Evolutionary conservation across 2,797 vertebrate species (phyloP).

Genomic region (Xenops minutus): DNA sequence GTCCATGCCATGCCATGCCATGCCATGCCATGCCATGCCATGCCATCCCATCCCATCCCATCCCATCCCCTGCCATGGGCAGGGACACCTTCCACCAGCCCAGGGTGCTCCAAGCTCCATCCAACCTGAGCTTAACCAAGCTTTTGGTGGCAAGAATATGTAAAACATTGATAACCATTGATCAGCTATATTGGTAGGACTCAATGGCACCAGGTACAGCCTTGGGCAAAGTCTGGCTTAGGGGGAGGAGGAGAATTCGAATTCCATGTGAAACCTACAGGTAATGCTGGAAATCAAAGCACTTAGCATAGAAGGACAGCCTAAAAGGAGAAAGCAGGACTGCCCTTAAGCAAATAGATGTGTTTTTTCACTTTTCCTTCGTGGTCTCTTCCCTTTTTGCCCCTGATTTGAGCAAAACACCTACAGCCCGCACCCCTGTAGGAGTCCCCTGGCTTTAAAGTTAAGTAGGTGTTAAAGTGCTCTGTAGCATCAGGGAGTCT

Average conservation of each 20-base stretch:
- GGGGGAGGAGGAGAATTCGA: neutral
- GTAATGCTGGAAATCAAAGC: neutral
- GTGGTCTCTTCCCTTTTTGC: neutral
- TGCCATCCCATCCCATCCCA: no score
- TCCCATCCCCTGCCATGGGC: neutral
- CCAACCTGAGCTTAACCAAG: neutral
- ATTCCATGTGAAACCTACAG: neutral
- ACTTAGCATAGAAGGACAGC: neutral
- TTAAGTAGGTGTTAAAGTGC: neutral
- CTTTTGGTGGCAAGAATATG: neutral
- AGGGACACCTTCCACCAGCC: neutral
- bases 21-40: neutral
- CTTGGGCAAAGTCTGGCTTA: neutral
- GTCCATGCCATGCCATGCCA: neutral
- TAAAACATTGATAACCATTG: neutral
- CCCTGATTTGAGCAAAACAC: neutral
- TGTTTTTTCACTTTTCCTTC: neutral
- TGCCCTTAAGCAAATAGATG: accelerated
- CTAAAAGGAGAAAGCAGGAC: neutral
- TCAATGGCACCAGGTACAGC: neutral
- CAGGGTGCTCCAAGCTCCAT: neutral
- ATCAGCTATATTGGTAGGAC: neutral
- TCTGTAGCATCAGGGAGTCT: neutral
- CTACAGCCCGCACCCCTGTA: neutral
- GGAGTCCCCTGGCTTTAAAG: neutral